Evolutionary conservation across 2,113 vertebrate species (phyloP).

Genomic region (Antennarius striatus): DNA sequence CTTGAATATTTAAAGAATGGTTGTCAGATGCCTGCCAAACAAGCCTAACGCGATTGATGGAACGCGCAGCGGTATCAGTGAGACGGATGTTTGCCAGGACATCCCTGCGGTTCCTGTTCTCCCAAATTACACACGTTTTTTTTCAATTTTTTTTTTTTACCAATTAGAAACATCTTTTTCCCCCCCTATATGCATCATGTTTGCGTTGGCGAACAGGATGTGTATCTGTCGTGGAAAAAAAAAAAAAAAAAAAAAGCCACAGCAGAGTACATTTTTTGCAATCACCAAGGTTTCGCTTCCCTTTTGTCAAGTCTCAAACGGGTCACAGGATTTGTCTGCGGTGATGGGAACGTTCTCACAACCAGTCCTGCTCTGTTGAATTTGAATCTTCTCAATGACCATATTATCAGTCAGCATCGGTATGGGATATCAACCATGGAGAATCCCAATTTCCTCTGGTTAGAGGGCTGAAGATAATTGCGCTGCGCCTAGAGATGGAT

Average conservation of each 20-base stretch:
- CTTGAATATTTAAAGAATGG: slow-evolving; percentile 74
- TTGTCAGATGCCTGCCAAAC: slow-evolving; percentile 73
- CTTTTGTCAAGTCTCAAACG: slow-evolving; percentile 10
- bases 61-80: slow-evolving; percentile 32
- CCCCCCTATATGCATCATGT: not conserved
- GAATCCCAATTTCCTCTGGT: not conserved
- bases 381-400: slow-evolving; percentile 3
- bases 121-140: not conserved
- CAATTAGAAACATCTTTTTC: slow-evolving; percentile 2
- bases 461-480: slow-evolving; percentile 5
- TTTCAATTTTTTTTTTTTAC: not conserved
- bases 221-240: slow-evolving; percentile 14
- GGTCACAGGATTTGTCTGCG: not conserved
- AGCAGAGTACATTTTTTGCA: slow-evolving; percentile 30
- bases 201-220: slow-evolving; percentile 61
- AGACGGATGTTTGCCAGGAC: not conserved
- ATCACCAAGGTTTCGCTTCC: slow-evolving; percentile 62
- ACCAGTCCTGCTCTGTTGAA: not conserved
- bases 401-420: not conserved
- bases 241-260: not conserved
- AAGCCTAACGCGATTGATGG: slow-evolving; percentile 61
- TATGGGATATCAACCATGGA: not conserved
- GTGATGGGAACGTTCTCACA: slow-evolving; percentile 9
- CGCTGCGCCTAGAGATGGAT: not conserved
- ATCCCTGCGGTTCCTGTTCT: not conserved